Base-by-base conservation (phyloP, 2,797 vertebrate genomes). In the Selene dorsalis region DNA sequence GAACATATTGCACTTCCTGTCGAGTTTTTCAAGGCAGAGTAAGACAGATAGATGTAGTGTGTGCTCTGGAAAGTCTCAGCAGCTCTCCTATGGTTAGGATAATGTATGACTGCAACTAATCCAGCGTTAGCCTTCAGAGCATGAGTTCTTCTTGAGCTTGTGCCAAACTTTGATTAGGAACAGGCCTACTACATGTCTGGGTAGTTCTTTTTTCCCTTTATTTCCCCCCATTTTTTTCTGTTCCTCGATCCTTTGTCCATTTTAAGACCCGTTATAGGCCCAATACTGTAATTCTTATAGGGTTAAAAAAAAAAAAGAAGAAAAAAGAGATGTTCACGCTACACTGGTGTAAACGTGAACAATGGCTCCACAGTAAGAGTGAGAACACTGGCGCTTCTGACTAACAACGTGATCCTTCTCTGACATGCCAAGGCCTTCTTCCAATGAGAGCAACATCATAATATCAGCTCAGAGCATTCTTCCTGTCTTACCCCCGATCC, bases 91-190 rank as follows among this genome's bases (percentile, higher is more conserved):
- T 80, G 86, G 88, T 90, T 83, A 62, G 82, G 73, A 86, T 89
- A 91, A 92, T 87, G 83, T 87, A 89, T 81, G 87, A 85, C 89
- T 87, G 82, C 73, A 82, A 76, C 89, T 89, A 89, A 91, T 88
- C 77, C 67, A 79, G 69, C 38, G 80, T 84, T 73, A 76, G 83
- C 74, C 83, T 75, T 87, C 77, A 64, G 78, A 88, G 86, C 82
- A 73, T 57, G 83, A 89, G 82, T 77, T 74, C 88, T 72, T 75
- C 84, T 87, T 88, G 89, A 86, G 64, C 63, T 48, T 7, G 74
- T 61, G 86, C 90, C 90, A 90, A 71, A 69, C 82, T 80, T 84
- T 92, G 91, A 93, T 93, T 86, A 86, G 84, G 87, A 91, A 84
- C 93, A 92, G 92, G 35, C 79, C 77, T 66, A 56, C 84, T 82